phyloP scores from a whole-genome alignment of 2,113 vertebrate species.

The Chlamydotis undulata region DNA sequence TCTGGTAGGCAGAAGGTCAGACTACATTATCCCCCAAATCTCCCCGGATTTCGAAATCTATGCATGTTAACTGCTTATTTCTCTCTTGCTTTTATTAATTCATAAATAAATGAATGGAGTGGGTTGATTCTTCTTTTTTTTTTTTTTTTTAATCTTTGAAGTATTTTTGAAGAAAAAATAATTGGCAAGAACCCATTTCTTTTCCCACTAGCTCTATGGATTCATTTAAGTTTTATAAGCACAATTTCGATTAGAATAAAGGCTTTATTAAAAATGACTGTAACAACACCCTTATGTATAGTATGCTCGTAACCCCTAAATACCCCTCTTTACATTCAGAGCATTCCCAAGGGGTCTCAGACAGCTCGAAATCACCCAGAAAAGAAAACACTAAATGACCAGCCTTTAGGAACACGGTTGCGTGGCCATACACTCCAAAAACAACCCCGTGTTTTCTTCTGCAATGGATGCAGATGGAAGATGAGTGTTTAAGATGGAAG shows the following conservation, averaged over 20 bases:
- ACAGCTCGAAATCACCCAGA: background rate
- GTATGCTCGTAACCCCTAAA: background rate
- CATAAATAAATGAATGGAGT: slow-evolving; percentile 40
- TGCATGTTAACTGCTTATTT: slow-evolving; percentile 32
- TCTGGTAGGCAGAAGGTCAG: background rate
- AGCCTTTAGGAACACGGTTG: background rate
- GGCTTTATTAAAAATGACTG: slow-evolving; percentile 5
- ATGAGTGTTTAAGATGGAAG: background rate
- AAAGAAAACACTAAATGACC: background rate
- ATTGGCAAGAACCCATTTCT: slow-evolving; percentile 14
- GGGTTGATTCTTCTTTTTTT: background rate
- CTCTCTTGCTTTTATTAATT: slow-evolving; percentile 34
- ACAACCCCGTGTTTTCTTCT: fast-evolving
- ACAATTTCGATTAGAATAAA: slow-evolving; percentile 23
- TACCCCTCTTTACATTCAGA: background rate
- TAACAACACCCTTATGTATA: background rate
- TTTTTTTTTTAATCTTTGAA: slow-evolving; percentile 6
- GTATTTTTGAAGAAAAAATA: slow-evolving; percentile 25
- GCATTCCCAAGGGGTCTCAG: background rate
- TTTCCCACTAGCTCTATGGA: background rate
- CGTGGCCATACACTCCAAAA: fast-evolving
- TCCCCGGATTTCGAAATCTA: background rate
- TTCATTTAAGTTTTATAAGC: slow-evolving; percentile 52
- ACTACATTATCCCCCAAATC: background rate
- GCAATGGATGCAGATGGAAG: background rate